Evolutionary conservation across 1,140 invertebrate species (phyloP), one percentile per base, ranked within the genome.

Genomic region (Protaetia brevitarsis): DNA sequence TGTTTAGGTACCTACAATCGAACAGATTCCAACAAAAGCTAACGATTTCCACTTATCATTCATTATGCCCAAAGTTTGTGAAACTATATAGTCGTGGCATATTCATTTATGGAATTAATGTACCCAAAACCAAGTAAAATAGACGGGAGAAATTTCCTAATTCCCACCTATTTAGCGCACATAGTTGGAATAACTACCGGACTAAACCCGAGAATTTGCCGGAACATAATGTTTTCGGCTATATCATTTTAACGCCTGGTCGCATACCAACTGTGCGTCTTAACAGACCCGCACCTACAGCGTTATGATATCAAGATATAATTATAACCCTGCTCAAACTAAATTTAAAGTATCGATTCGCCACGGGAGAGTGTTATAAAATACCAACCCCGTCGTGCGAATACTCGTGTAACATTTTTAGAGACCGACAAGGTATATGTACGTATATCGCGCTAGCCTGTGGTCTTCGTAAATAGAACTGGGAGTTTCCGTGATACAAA

Each of bases 341-440:
- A 45, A 45, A 45, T 45, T 45, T 45, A 45, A 45, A 45, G 41
- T 45, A 45, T 45, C 41, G 41, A 45, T 45, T 45, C n/a, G 41
- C 13, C 8, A 21, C 16, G 41, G 41, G 16, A 13, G 16, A 6
- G 3, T 19, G 41, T 13, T 45, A 45, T 45, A 45, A 45, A 45
- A 45, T 45, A 19, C 41, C 41, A 5, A 45, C 41, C 23, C 23
- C 13, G 23, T 19, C 41, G 41, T 5, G n/a, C 41, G 16, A n/a
- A n/a, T n/a, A n/a, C 13, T 13, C 16, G 16, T 45, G 16, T 45
- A 45, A 45, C 41, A 45, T 19, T 45, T 45, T 45, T 45, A 45
- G 41, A 13, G 16, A 19, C 23, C 13, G 41, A 45, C 23, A 19
- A 21, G 7, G 16, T 13, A 45, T 45, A 45, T 45, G 36, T 37